These are phyloP conservation scores for Colletes latitarsis DNA, from an alignment of 1,140 invertebrate genomes.

Conservation along the genomic window DNA sequence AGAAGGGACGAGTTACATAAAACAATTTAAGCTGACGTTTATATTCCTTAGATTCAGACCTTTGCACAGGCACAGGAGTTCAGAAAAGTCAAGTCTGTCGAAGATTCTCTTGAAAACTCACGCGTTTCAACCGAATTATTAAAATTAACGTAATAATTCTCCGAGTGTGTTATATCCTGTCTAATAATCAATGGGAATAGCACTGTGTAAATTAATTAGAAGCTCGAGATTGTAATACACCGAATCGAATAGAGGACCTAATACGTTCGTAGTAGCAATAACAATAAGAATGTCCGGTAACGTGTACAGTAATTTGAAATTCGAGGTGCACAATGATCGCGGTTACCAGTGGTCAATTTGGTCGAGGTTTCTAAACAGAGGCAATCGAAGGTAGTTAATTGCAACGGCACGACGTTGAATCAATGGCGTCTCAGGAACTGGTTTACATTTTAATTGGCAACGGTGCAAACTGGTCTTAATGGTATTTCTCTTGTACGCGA, in stretches of 20 bases:
- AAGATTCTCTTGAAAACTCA: neutral
- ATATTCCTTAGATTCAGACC: no score
- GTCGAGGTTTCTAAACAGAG: slow-evolving; percentile 2
- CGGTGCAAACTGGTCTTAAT: slow-evolving; percentile 61
- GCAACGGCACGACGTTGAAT: slow-evolving; percentile 25
- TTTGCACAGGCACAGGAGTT: no score
- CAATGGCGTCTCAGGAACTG: slow-evolving; percentile 50
- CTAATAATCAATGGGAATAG: neutral
- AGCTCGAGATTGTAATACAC: neutral
- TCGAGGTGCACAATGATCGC: neutral
- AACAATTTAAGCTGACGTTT: no score
- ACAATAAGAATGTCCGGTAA: neutral
- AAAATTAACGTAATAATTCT: neutral
- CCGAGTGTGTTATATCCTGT: slow-evolving; percentile 1
- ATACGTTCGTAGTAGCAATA: no score
- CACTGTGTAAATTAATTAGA: slow-evolving; percentile 2
- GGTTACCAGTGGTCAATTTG: neutral
- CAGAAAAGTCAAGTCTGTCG: no score
- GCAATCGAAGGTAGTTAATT: slow-evolving; percentile 37
- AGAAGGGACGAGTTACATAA: no score
- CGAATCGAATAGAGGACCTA: neutral
- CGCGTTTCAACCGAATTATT: neutral
- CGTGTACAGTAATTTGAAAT: neutral
- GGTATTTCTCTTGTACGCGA: slow-evolving; percentile 64
- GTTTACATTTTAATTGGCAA: slow-evolving; percentile 66